A percentile compares a stretch with the other conserved stretches of the same genome.
Conservation (phyloP, 2,888 invertebrate genomes). For the Phragmatobia fuliginosa region DNA sequence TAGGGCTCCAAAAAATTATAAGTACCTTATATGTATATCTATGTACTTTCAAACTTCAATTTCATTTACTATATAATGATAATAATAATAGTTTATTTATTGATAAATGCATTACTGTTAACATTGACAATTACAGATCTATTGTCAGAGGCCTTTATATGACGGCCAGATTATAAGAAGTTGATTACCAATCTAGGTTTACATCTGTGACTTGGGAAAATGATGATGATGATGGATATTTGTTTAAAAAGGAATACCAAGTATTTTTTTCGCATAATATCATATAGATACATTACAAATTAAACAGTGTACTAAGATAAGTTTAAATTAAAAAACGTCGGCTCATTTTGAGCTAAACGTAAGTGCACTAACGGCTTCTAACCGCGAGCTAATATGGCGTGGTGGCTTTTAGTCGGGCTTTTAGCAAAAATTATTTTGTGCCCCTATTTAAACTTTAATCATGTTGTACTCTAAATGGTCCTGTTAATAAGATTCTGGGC, state of each 20-base stretch:
- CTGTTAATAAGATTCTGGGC: constrained; percentile 23
- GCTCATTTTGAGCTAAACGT: constrained; percentile 43
- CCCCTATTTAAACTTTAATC: constrained; percentile 39
- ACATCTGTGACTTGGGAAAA: too few relatives aligned
- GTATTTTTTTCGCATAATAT: not conserved
- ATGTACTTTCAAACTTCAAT: too few relatives aligned
- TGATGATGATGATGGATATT: too few relatives aligned
- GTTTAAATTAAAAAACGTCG: constrained; percentile 34
- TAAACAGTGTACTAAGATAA: constrained; percentile 14
- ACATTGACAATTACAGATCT: too few relatives aligned
- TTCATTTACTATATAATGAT: too few relatives aligned
- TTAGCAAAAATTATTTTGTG: constrained; percentile 61
- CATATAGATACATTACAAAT: not conserved
- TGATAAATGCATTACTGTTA: too few relatives aligned
- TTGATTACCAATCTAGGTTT: too few relatives aligned
- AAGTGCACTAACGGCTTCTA: constrained; percentile 40
- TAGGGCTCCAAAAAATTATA: too few relatives aligned
- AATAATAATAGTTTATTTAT: too few relatives aligned
- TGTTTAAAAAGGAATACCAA: not conserved
- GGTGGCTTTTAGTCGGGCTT: constrained; percentile 63
- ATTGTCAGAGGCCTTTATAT: too few relatives aligned
- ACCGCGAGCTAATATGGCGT: constrained; percentile 57
- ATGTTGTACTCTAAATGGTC: constrained; percentile 31
- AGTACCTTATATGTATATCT: too few relatives aligned
- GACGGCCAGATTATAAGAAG: too few relatives aligned